Conservation (phyloP, 2,888 invertebrate species). For the Lacanobia wlatinum region DNA sequence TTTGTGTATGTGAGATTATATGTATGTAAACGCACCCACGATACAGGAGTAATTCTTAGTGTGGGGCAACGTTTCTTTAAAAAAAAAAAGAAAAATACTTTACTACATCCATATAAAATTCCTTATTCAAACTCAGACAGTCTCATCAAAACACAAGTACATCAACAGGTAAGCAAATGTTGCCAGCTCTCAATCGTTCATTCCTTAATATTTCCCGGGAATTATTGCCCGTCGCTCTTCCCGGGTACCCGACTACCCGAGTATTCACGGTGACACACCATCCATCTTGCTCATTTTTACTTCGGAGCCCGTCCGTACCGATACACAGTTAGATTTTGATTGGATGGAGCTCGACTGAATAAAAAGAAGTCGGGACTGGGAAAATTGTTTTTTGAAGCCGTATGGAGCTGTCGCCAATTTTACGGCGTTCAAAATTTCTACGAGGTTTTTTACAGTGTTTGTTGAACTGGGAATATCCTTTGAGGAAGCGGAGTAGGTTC, state of each 20-base stretch:
- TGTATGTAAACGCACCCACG: too few species aligned
- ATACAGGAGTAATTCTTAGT: too few species aligned
- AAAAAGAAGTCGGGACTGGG: constrained; percentile 55
- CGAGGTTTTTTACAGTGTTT: constrained; percentile 32
- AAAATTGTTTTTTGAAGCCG: constrained; percentile 65
- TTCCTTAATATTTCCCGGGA: constrained; percentile 44
- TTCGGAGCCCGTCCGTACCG: constrained; percentile 60
- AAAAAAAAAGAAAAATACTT: too few species aligned
- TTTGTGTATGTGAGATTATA: too few species aligned
- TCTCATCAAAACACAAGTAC: constrained; percentile 39
- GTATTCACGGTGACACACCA: constrained; percentile 69
- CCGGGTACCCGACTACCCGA: constrained; percentile 15
- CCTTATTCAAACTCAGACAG: constrained; percentile 11
- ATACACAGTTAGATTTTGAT: constrained; percentile 70
- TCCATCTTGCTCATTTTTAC: constrained; percentile 81
- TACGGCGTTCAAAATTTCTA: constrained; percentile 36
- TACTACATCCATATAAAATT: background rate
- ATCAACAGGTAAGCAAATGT: constrained; percentile 54
- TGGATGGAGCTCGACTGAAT: constrained; percentile 67
- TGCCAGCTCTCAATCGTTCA: constrained; percentile 24
- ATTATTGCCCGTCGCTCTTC: constrained; percentile 52
- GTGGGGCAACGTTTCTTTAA: too few species aligned
- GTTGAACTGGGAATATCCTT: constrained; percentile 43
- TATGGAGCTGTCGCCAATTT: constrained; percentile 58
- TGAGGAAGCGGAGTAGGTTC: constrained; percentile 15